A percentile compares a stretch with the other conserved stretches of the same genome.
These are phyloP conservation scores for Kuschelorhynchus macadamiae DNA, from an alignment of 2,888 invertebrate species.

Conservation along the genomic window DNA sequence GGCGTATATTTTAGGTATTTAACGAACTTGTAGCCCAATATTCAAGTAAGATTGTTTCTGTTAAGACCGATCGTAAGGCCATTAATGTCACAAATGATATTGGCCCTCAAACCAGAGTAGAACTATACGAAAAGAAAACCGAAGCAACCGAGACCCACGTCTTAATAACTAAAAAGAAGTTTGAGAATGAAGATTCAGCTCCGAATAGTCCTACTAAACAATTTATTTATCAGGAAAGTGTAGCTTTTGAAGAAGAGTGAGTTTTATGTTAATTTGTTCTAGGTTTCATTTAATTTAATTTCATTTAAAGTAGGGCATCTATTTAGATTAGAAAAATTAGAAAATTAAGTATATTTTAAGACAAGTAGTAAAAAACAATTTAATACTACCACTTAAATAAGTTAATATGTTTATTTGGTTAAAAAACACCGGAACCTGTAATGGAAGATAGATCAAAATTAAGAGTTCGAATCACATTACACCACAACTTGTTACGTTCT, in stretches of 20 bases:
- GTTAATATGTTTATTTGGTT: no score
- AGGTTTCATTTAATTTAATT: no score
- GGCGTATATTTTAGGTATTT: constrained; percentile 59
- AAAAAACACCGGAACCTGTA: no score
- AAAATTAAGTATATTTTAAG: no score
- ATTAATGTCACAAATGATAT: constrained; percentile 77
- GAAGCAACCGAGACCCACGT: constrained; percentile 67
- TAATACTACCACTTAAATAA: no score
- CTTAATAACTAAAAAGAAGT: constrained; percentile 73
- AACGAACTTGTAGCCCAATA: constrained; percentile 67
- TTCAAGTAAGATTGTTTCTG: constrained; percentile 66
- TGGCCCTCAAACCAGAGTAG: constrained; percentile 74
- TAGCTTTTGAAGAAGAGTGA: constrained; percentile 46
- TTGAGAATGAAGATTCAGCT: constrained; percentile 75
- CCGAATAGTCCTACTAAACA: constrained; percentile 72
- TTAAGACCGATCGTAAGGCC: constrained; percentile 64
- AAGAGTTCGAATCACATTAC: no score
- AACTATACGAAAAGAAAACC: constrained; percentile 71
- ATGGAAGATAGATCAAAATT: no score
- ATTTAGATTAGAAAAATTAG: no score
- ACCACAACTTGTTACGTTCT: no score
- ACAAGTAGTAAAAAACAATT: no score
- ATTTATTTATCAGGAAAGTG: constrained; percentile 33
- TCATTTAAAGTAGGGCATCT: no score
- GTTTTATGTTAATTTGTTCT: constrained; percentile 1